Percentiles rank a stretch among this genome's conserved stretches.
Evolutionary conservation across 2,888 invertebrate genomes (phyloP).

Genomic region (Papilio gigon): DNA sequence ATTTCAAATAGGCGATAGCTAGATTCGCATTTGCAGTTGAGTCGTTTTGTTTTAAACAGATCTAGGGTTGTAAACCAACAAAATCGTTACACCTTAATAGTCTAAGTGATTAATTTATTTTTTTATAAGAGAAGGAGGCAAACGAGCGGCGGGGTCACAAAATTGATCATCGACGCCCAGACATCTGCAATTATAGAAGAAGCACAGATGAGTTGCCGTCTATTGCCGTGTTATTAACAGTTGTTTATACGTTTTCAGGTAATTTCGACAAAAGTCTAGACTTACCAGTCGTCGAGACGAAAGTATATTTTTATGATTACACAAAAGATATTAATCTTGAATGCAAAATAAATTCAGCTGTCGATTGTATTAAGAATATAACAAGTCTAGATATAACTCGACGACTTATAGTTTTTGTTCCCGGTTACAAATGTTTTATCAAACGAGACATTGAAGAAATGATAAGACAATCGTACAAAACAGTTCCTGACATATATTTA

Average conservation of each 20-base stretch:
- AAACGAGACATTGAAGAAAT: constrained; percentile 44
- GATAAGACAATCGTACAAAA: constrained; percentile 42
- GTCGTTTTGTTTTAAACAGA: too few species aligned
- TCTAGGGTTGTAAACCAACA: too few species aligned
- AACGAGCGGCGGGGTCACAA: too few species aligned
- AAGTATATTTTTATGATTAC: constrained; percentile 47
- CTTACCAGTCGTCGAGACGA: constrained; percentile 43
- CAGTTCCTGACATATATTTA: constrained; percentile 42
- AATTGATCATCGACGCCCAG: too few species aligned
- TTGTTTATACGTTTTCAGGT: constrained; percentile 41
- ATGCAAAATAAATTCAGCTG: constrained; percentile 39
- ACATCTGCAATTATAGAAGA: too few species aligned
- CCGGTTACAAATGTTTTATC: constrained; percentile 46
- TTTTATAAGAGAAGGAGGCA: too few species aligned
- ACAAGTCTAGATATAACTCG: constrained; percentile 36
- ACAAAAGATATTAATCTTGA: constrained; percentile 40
- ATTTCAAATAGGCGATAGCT: too few species aligned
- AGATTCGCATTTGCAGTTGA: too few species aligned
- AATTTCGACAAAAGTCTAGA: constrained; percentile 41
- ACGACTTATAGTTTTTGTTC: constrained; percentile 43
- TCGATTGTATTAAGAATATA: constrained; percentile 33
- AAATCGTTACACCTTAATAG: too few species aligned
- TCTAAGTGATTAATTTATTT: too few species aligned
- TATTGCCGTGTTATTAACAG: background rate
- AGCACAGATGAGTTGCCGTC: background rate